A percentile compares a stretch with the other conserved stretches of the same genome.
Conservation (phyloP, 2,797 vertebrate genomes). For the Psittacula echo region DNA sequence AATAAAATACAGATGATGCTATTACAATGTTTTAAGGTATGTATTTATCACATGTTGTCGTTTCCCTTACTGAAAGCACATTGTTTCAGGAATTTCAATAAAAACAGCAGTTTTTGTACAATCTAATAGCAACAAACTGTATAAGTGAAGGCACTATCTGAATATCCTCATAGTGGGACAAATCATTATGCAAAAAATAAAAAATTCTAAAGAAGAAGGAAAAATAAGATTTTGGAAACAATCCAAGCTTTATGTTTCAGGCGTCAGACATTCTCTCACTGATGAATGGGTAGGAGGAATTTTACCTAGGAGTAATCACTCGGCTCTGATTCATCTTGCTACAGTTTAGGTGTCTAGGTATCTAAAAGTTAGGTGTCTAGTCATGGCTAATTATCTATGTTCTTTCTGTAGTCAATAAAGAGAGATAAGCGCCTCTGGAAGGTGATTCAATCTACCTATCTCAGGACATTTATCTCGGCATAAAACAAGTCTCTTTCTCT, state of each 20-base stretch:
- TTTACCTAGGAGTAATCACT: neutral
- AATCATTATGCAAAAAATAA: neutral
- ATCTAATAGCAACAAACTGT: neutral
- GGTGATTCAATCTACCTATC: constrained; percentile 41
- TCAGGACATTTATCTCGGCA: constrained; percentile 23
- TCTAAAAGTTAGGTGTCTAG: constrained; percentile 47
- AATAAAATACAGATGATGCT: constrained; percentile 35
- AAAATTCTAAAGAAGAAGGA: neutral
- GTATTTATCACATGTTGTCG: neutral
- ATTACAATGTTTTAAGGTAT: neutral
- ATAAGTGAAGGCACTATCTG: neutral
- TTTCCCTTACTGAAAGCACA: neutral
- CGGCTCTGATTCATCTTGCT: neutral
- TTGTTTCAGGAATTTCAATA: neutral
- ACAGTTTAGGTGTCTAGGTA: neutral
- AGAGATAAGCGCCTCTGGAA: constrained; percentile 14
- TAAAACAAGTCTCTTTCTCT: neutral
- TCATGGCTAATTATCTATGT: constrained; percentile 41
- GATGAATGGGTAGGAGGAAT: constrained; percentile 11
- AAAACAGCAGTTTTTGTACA: neutral
- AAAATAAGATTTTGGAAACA: neutral
- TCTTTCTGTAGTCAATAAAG: constrained; percentile 20
- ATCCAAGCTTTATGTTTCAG: constrained; percentile 22
- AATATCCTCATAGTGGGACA: neutral
- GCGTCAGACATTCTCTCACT: neutral